Conservation (phyloP, 1,140 invertebrate species). For the Coelopa frigida region DNA sequence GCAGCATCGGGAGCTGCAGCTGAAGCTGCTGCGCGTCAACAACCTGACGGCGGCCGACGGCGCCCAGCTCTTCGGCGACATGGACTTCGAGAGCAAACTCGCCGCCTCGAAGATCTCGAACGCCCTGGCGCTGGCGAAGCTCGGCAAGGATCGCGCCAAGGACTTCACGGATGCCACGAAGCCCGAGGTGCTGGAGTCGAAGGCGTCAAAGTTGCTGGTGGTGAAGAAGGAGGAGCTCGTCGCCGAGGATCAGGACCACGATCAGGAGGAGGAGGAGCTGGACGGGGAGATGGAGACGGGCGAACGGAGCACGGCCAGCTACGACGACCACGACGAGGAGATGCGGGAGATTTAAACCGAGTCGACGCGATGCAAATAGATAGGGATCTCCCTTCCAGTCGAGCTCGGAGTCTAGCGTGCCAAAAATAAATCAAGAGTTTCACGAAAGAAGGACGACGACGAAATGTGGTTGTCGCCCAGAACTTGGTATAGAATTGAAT, state of each 20-base stretch:
- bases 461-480: no score
- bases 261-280: not conserved
- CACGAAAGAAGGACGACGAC: no score
- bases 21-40: conserved; percentile 28
- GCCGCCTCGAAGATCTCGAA: conserved; percentile 40
- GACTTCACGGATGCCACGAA: not conserved
- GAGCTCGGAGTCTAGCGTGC: conserved; percentile 12
- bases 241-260: not conserved
- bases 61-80: conserved; percentile 20
- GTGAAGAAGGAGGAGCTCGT: not conserved
- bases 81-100: conserved; percentile 40
- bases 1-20: conserved; percentile 29
- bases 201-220: not conserved
- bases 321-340: not conserved
- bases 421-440: conserved; percentile 10
- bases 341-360: conserved; percentile 12
- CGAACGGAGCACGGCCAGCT: not conserved
- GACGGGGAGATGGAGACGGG: not conserved
- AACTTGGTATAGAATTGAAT: no score
- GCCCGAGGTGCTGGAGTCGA: not conserved
- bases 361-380: conserved; percentile 3
- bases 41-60: conserved; percentile 17
- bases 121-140: conserved; percentile 25
- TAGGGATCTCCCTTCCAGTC: conserved; percentile 16
- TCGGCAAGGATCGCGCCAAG: not conserved